Evolutionary conservation across 2,888 invertebrate species (phyloP), one percentile per base, ranked within the genome.

Genomic region (Cylloceria caligata): DNA sequence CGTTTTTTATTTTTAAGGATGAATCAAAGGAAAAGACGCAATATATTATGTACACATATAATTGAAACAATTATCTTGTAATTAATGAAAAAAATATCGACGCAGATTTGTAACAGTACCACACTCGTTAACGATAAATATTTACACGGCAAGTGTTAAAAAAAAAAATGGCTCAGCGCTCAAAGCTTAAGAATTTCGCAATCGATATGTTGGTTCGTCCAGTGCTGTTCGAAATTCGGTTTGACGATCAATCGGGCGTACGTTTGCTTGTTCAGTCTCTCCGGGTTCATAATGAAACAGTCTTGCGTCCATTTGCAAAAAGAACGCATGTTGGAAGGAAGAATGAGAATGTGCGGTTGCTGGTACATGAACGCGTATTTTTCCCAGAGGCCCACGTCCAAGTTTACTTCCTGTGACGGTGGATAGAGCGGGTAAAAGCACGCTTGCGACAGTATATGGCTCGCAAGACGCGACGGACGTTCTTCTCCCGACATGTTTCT

Each of bases 281-380:
- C 98, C 0, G 98, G 98, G 93, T 99, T 99, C 21, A 98, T 93
- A 11, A 97, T 96, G 36, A 97, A 93, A 87, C 96, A 96, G 0
- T 96, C 96, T 87, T 96, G 95, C 21, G 97, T 94, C 86, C 96
- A 95, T 96, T 97, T 94, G 13, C 94, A 94, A 87, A 98, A 98
- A 92, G 96, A 95, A 90, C 96, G 95, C 87, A 98, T 95, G 91
- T 96, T 96, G 3, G 98, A 98, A 0, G 98, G 98, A 86, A 97
- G 92, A 79, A 98, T 93, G 16, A 99, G 93, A 64, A 98, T 88
- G 91, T 99, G 97, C 4, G 98, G 99, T 72, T 96, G 95, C 77
- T 94, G 92, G 9, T 95, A 93, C 84, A 99, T 94, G 79, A 95
- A 94, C n/a, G 96, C 96, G 93, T 95, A 95, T 88, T 95, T 94